Evolutionary conservation across 2,797 vertebrate genomes (phyloP).

Genomic region (Coregonus suidteri): DNA sequence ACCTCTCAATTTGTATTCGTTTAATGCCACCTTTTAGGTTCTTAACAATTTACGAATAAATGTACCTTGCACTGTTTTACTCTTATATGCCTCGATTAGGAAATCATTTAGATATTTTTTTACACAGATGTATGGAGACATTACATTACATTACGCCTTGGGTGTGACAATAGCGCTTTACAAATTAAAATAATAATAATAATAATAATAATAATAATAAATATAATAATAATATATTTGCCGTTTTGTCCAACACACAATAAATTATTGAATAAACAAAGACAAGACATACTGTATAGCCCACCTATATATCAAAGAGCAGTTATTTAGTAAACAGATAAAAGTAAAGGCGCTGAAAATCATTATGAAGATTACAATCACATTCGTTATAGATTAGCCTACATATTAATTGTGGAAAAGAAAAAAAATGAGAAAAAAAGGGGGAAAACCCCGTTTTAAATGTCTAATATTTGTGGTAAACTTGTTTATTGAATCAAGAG

Average conservation of each 20-base stretch:
- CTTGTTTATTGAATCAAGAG: neutral
- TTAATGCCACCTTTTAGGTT: neutral
- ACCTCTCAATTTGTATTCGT: neutral
- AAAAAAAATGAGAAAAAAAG: no score
- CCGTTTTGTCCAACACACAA: neutral
- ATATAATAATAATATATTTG: neutral
- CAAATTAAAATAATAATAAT: no score
- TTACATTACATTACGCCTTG: no score
- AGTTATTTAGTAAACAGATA: neutral
- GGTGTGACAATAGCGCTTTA: no score
- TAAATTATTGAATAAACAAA: neutral
- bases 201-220: no score
- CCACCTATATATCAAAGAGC: neutral
- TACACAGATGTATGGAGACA: neutral
- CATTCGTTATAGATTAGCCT: neutral
- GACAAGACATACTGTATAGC: neutral
- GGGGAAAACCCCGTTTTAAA: neutral
- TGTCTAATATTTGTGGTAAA: neutral
- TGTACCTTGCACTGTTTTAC: neutral
- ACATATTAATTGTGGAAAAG: neutral
- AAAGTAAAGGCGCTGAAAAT: neutral
- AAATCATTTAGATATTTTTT: neutral
- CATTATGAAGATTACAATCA: neutral
- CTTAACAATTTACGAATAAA: neutral
- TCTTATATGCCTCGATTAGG: constrained; percentile 1